Base-by-base conservation (phyloP, 1,140 invertebrate genomes). In the Littorina saxatilis region DNA sequence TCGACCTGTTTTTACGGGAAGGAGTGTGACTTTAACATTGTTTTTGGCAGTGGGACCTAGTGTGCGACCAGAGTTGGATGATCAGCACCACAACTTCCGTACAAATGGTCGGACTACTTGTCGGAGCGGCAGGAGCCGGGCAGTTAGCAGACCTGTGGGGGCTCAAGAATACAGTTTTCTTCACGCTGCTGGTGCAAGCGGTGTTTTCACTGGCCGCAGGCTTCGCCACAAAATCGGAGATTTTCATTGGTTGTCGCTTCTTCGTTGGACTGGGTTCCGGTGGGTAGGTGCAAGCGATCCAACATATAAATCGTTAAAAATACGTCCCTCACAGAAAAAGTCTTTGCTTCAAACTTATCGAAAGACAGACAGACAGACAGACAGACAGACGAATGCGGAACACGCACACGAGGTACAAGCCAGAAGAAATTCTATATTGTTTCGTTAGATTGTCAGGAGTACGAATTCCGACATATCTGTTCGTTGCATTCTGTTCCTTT, bases 91-190 rank as follows among this genome's bases (percentile, higher is more conserved):
- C 83, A 37, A 85, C 80, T 23, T 83, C 82, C 11, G 66, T 87
- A 0, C 84, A 85, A 55, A 87, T 87, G 86, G 73, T 79, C 3
- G 86, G 86, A 20, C 50, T 87, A 20, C 74, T 86, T 17, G 43
- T 84, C 20, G 86, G 86, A 13, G 83, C 82, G 29, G 27, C 78
- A 63, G 50, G 84, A 7, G 7, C 73, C n/a, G 86, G 86, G 37
- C 84, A 86, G 52, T 29, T 82, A 1, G 82, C 83, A 39, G 86
- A 87, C 66, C 13, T 50, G 23, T 81, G 82, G 47, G 86, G 86
- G 7, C 73, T 84, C 2, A 82, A 78, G 66, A 82, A 81, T 27
- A 73, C 82, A 15, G 76, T 61, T 9, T 61, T 11, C 27, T 23
- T 61, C 58, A 61, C 58, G 5, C 58, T 61, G 20, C 58, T 61